Conservation (phyloP, 2,113 vertebrate species). For the Cyprichromis sp. region DNA sequence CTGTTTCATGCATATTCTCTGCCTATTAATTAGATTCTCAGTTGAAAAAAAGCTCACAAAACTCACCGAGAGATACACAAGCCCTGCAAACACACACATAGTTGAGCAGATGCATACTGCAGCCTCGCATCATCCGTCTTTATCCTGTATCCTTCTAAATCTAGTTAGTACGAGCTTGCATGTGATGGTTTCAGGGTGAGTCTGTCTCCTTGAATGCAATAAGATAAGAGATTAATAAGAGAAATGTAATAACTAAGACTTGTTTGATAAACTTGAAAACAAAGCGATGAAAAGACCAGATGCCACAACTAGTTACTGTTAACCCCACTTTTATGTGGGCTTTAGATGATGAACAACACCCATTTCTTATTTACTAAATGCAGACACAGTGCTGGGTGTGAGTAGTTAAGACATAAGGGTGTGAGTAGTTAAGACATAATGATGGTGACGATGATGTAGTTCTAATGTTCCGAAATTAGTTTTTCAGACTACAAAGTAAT, state of each 20-base stretch:
- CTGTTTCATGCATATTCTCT: conserved; percentile 44
- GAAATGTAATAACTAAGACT: background rate
- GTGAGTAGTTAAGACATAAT: background rate
- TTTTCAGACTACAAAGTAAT: background rate
- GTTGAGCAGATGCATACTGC: conserved; percentile 2
- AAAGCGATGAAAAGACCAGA: background rate
- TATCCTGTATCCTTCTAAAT: background rate
- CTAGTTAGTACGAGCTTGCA: background rate
- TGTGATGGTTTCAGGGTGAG: background rate
- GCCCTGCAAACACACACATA: conserved; percentile 5
- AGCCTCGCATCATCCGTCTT: background rate
- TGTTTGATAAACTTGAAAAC: background rate
- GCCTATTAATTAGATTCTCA: conserved; percentile 30
- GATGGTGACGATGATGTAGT: background rate
- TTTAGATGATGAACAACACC: background rate
- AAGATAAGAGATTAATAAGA: background rate
- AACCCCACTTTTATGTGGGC: background rate
- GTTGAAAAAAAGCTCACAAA: background rate
- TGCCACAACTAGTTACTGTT: background rate
- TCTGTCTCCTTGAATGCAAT: background rate
- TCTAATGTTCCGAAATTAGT: background rate
- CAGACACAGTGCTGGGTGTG: background rate
- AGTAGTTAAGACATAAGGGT: background rate
- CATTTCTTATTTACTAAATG: background rate
- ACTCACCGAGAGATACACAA: background rate